These are phyloP conservation scores for Neoitamus cyanurus DNA, from an alignment of 2,888 invertebrate genomes.

Conservation along the genomic window DNA sequence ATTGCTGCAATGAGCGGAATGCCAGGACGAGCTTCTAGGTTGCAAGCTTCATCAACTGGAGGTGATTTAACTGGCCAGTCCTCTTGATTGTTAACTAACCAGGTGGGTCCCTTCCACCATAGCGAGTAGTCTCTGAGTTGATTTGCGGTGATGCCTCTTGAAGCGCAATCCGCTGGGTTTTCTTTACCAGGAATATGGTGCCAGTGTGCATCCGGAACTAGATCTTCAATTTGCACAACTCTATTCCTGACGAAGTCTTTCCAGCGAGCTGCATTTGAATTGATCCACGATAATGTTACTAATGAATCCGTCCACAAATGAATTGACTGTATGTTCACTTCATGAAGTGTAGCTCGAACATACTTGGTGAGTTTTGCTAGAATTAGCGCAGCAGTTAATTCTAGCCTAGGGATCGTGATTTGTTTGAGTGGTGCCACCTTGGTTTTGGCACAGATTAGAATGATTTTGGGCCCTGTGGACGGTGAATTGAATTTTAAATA, in stretches of 20 bases:
- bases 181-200: conserved; percentile 12
- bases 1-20: background rate
- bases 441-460: background rate
- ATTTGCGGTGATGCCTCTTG: conserved; percentile 38
- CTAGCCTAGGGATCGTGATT: background rate
- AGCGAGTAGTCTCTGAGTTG: conserved; percentile 34
- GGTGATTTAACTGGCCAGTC: conserved; percentile 29
- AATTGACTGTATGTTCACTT: background rate
- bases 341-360: background rate
- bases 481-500: background rate
- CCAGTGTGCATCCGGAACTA: conserved; percentile 19
- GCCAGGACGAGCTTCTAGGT: background rate
- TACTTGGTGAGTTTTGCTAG: background rate
- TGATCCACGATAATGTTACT: background rate
- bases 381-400: background rate
- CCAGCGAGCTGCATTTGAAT: background rate
- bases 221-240: conserved; percentile 22
- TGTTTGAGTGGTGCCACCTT: too few relatives aligned
- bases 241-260: background rate
- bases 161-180: conserved; percentile 36
- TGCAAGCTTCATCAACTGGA: background rate
- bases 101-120: conserved; percentile 47
- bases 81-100: conserved; percentile 32
- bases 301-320: background rate
- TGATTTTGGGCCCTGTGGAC: background rate